phyloP scores from a whole-genome alignment of 1,140 invertebrate species.

The Aradophagus sp. region DNA sequence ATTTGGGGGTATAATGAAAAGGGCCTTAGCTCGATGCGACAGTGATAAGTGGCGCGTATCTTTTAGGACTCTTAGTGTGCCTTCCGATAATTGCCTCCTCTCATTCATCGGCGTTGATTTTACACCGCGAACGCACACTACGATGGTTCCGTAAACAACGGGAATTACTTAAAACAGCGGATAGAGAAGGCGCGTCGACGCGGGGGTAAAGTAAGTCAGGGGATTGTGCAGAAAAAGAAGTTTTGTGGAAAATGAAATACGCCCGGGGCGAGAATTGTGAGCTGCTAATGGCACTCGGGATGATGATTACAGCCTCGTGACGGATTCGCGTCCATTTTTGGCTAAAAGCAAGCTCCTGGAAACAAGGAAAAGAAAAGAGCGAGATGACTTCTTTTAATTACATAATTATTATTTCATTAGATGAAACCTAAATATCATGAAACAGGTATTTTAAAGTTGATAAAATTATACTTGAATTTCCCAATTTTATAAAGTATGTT shows the following conservation, averaged over 20 bases:
- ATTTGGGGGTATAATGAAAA: slow-evolving; percentile 29
- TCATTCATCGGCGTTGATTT: slow-evolving; percentile 30
- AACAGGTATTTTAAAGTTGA: too few relatives aligned
- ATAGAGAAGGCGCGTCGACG: too few relatives aligned
- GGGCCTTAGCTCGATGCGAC: slow-evolving; percentile 31
- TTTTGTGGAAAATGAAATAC: slow-evolving; percentile 56
- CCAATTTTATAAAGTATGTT: too few relatives aligned
- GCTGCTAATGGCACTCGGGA: slow-evolving; percentile 45
- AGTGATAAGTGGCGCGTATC: slow-evolving; percentile 36
- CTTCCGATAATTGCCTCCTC: slow-evolving; percentile 23
- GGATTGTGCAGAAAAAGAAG: slow-evolving; percentile 23
- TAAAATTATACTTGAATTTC: too few relatives aligned
- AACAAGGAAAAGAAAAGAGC: slow-evolving; percentile 3
- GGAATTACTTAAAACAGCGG: slow-evolving; percentile 37
- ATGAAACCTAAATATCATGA: too few relatives aligned
- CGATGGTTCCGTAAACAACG: slow-evolving; percentile 41
- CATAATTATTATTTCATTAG: too few relatives aligned
- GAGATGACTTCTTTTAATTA: too few relatives aligned
- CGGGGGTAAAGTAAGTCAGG: background rate
- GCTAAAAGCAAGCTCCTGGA: slow-evolving; percentile 29
- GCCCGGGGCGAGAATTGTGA: slow-evolving; percentile 45
- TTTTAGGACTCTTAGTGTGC: slow-evolving; percentile 20
- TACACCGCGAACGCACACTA: too few relatives aligned
- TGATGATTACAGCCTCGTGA: slow-evolving; percentile 49
- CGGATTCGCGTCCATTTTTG: slow-evolving; percentile 48